A percentile compares a stretch with the other conserved stretches of the same genome.
Conservation (phyloP, 2,888 invertebrate genomes). For the Nemapogon koenigi region DNA sequence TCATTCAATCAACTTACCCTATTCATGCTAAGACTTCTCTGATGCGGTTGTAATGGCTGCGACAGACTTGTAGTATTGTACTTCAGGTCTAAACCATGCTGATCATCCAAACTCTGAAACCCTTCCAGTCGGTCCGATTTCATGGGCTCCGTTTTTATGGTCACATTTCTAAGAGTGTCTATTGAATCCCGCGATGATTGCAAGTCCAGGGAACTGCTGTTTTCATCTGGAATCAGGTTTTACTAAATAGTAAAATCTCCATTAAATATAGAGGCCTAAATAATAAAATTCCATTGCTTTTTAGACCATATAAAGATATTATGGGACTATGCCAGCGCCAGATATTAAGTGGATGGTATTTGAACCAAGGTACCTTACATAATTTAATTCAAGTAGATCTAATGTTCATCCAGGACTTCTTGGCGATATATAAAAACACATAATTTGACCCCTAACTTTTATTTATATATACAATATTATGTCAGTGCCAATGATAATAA, state of each 20-base stretch:
- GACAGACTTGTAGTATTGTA: constrained; percentile 25
- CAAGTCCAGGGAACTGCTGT: constrained; percentile 48
- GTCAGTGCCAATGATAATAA: no score
- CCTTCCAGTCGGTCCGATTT: constrained; percentile 28
- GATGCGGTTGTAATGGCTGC: constrained; percentile 45
- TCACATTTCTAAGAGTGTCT: constrained; percentile 52
- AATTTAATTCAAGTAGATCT: neutral
- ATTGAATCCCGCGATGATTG: constrained; percentile 55
- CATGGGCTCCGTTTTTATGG: constrained; percentile 47
- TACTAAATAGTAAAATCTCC: neutral
- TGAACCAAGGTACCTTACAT: neutral
- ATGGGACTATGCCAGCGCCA: no score
- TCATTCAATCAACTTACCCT: constrained; percentile 37
- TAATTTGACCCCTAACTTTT: no score
- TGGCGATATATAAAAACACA: neutral
- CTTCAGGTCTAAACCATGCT: constrained; percentile 47
- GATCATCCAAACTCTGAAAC: constrained; percentile 45
- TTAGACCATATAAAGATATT: no score
- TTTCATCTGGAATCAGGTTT: constrained; percentile 35
- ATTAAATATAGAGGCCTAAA: neutral
- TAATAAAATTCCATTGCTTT: neutral
- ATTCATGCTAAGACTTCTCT: constrained; percentile 58
- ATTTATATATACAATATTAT: no score
- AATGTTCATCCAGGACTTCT: neutral
- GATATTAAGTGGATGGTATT: no score